Percentiles rank a stretch among this genome's conserved stretches.
phyloP scores from a whole-genome alignment of 2,888 invertebrate species.

The Xanthia togata region DNA sequence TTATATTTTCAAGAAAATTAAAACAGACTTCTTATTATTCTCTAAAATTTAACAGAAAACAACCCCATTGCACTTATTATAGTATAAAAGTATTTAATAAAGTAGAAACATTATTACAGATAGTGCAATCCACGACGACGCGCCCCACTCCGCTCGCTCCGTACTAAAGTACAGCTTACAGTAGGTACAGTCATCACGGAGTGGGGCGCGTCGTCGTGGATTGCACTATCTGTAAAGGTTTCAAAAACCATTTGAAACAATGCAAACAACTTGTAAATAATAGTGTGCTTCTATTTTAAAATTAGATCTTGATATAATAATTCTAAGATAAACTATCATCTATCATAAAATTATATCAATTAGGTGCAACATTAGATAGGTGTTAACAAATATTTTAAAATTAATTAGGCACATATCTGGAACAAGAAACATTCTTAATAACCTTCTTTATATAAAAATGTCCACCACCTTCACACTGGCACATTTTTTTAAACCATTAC shows the following conservation, averaged over 20 bases:
- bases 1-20: slow-evolving; percentile 36
- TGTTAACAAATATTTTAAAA: slow-evolving; percentile 29
- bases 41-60: slow-evolving; percentile 54
- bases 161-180: no score
- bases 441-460: slow-evolving; percentile 1
- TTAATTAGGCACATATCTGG: slow-evolving; percentile 34
- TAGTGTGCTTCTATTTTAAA: slow-evolving; percentile 15
- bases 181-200: no score
- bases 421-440: slow-evolving; percentile 31
- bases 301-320: slow-evolving; percentile 9
- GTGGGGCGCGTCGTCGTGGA: no score
- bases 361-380: slow-evolving; percentile 24
- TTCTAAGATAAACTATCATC: slow-evolving; percentile 20
- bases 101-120: slow-evolving; percentile 38
- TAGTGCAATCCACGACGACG: no score
- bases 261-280: slow-evolving; percentile 39
- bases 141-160: no score
- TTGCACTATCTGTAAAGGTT: no score
- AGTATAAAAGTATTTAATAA: slow-evolving; percentile 23
- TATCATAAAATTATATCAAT: neutral
- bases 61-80: slow-evolving; percentile 38
- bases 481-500: neutral
- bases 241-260: slow-evolving; percentile 23
- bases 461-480: slow-evolving; percentile 27
- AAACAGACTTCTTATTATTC: slow-evolving; percentile 25